Evolutionary conservation across 1,140 invertebrate genomes (phyloP), one percentile per base, ranked within the genome.

Genomic region (Bombus pascuorum): DNA sequence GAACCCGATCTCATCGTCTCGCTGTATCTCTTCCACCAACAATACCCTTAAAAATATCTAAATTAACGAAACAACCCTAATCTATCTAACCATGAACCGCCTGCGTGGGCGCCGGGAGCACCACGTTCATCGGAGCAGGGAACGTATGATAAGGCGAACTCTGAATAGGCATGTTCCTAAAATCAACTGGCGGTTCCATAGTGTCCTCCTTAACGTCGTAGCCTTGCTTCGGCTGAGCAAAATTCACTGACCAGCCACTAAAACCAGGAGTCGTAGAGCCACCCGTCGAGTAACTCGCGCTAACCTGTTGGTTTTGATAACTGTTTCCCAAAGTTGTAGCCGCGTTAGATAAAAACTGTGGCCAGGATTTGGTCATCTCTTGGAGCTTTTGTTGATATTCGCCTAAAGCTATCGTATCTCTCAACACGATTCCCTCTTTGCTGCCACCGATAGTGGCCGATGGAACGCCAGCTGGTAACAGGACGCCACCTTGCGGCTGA

Each of bases 351-450:
- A 83, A 42, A 12, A 85, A 70, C 15, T 72, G 86, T 0, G 90
- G 93, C 94, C 94, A 94, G 10, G 84, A 89, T 53, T 92, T 94
- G 1, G 92, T 92, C 39, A 94, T 93, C 12, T 93, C 93, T 3
- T 91, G 86, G 6, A 94, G 80, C 57, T 93, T 94, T 47, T 86
- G 91, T 6, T 92, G 91, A 57, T 94, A 94, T 9, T 94, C 93
- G 25, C 92, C 93, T 25, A 94, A 28, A 0, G 91, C 78, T 0
- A 94, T 80, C 10, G 85, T 92, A 44, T 94, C 94, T 4, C 92
- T 90, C 12, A 94, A 73, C 8, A 94, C 91, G 12, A 94, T 88
- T 1, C 91, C 91, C 8, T 91, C 86, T 10, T 90, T 90, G 42
- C 86, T 88, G 3, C 65, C 87, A 25, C 83, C 90, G 12, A 93